Conservation (phyloP, 2,797 vertebrate species). For the Benthosema pterotum region DNA sequence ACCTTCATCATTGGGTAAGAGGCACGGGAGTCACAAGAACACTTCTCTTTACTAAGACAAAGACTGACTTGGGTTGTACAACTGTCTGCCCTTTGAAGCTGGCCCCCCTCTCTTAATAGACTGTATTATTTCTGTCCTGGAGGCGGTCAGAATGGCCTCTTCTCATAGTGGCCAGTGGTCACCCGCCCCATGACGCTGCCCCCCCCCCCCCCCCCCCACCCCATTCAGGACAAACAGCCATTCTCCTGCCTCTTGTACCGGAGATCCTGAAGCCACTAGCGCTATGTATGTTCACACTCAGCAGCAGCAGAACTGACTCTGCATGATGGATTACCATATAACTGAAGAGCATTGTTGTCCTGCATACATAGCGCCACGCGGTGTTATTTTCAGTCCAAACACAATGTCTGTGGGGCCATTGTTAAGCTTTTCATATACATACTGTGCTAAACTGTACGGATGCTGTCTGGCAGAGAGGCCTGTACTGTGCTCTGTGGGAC, state of each 20-base stretch:
- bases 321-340: conserved; percentile 70
- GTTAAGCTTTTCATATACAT: conserved; percentile 39
- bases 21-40: conserved; percentile 68
- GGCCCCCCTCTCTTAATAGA: conserved; percentile 70
- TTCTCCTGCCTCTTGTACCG: conserved; percentile 73
- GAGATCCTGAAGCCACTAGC: conserved; percentile 72
- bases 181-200: conserved; percentile 53
- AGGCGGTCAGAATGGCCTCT: conserved; percentile 69
- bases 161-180: conserved; percentile 70
- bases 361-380: conserved; percentile 52
- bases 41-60: conserved; percentile 74
- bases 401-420: conserved; percentile 67
- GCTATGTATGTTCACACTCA: conserved; percentile 50
- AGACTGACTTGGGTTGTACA: conserved; percentile 59
- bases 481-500: conserved; percentile 21
- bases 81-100: conserved; percentile 72
- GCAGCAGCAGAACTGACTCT: conserved; percentile 52
- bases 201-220: conserved; percentile 9
- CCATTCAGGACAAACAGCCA: conserved; percentile 70
- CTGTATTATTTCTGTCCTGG: conserved; percentile 73
- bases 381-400: conserved; percentile 65
- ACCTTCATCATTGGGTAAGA: conserved; percentile 63
- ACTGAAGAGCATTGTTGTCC: conserved; percentile 58
- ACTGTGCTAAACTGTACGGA: conserved; percentile 10
- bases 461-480: conserved; percentile 37